Base-by-base conservation (phyloP, 1,140 invertebrate species). In the Laupala kohalensis region DNA sequence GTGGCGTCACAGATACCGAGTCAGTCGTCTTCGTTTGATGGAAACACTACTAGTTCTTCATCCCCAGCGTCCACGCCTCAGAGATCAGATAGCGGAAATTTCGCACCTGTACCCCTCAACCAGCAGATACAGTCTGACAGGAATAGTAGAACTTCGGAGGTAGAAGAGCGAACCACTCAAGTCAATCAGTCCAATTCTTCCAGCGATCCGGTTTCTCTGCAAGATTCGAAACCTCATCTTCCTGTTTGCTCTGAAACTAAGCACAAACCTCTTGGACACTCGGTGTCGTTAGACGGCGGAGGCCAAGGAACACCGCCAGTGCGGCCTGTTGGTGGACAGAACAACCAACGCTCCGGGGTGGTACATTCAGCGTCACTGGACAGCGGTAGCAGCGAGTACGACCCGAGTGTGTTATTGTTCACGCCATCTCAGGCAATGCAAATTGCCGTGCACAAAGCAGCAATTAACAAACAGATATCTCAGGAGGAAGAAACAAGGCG, bases 371-470 rank as follows among this genome's bases (percentile, higher is more conserved):
- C 65, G 5, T 73, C 72, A 25, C 62, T 73, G 26, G 72, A 73
- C 69, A 73, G 72, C 27, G 65, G 27, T 27, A 69, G 69, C 25
- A 30, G 15, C 5, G 76, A 78, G 25, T 76, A 77, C 53, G 80
- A 81, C 72, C 80, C 81, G 1, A 81, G 79, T 69, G 71, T 76
- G 30, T 67, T 75, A 13, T 70, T 82, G 4, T 82, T 81, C 70
- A 81, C 80, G 25, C 77, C 77, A 9, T 76, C 76, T 53, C 78
- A 82, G 75, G 76, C 77, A 2, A 78, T 82, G 4, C 81, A 83
- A 75, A 79, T 82, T 70, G 81, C 81, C 23, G 77, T 83, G 15
- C 78, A 82, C 73, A 78, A 83, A 75, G 80, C 82, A 23, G 79
- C 80, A 1, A 80, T 83, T 53, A 80, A 81, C 63, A 83, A 82